phyloP scores from a whole-genome alignment of 2,888 invertebrate genomes.

The Phrixothrix hirtus region DNA sequence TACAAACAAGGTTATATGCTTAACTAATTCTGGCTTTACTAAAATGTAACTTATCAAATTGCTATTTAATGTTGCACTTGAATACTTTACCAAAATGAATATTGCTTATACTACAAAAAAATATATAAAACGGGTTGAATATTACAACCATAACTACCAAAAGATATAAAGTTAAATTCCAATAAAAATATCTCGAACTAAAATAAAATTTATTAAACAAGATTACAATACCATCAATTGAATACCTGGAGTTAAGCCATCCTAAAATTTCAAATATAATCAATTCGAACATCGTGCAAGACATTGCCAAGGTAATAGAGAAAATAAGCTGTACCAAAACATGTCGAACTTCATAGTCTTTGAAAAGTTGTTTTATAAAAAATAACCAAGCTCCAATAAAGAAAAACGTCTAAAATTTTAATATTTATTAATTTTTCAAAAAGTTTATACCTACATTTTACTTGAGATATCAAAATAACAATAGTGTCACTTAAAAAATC shows the following conservation, averaged over 20 bases:
- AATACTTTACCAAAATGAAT: constrained; percentile 73
- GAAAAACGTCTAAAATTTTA: constrained; percentile 85
- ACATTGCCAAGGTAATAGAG: constrained; percentile 92
- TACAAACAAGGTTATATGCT: constrained; percentile 77
- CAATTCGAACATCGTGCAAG: constrained; percentile 98
- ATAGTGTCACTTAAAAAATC: constrained; percentile 66
- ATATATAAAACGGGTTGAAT: constrained; percentile 95
- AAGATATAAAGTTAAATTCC: constrained; percentile 90
- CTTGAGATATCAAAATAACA: constrained; percentile 27
- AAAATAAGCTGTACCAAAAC: constrained; percentile 93
- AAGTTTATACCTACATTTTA: too few relatives aligned
- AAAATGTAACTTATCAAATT: constrained; percentile 44
- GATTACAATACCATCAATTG: constrained; percentile 32
- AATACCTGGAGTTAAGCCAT: constrained; percentile 85
- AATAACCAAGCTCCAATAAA: constrained; percentile 98
- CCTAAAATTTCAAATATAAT: constrained; percentile 99
- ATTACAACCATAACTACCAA: constrained; percentile 94
- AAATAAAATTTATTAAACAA: constrained; percentile 54
- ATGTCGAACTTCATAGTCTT: constrained; percentile 97
- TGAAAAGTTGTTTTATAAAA: constrained; percentile 95
- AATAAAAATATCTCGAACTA: constrained; percentile 91
- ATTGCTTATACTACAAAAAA: constrained; percentile 91
- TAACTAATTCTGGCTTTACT: constrained; percentile 78
- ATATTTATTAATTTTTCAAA: too few relatives aligned
- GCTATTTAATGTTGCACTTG: constrained; percentile 9